Conservation (phyloP, 1,140 invertebrate genomes). For the Calycopis cecrops region DNA sequence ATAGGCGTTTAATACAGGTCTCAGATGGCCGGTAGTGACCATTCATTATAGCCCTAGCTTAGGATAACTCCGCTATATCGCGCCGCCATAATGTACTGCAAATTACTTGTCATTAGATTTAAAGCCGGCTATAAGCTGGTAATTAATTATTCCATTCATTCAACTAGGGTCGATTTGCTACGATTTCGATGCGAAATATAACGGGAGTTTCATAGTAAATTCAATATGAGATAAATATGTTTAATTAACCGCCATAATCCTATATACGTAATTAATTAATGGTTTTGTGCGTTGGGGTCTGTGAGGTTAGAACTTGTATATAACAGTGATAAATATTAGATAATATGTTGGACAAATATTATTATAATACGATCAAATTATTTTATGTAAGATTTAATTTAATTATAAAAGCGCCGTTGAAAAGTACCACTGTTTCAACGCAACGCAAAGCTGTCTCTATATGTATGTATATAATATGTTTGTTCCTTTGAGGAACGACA, state of each 20-base stretch:
- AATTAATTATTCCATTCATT: constrained; percentile 45
- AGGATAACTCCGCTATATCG: constrained; percentile 57
- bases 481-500: too few species aligned
- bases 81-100: constrained; percentile 50
- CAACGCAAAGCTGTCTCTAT: too few species aligned
- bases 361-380: too few species aligned
- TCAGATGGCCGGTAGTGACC: constrained; percentile 56
- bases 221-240: constrained; percentile 15
- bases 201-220: constrained; percentile 3
- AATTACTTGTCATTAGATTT: constrained; percentile 59
- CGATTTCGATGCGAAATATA: constrained; percentile 6
- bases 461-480: too few species aligned
- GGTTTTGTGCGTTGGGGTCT: constrained; percentile 1
- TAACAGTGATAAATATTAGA: too few species aligned
- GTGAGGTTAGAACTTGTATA: too few species aligned
- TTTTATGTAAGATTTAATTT: too few species aligned
- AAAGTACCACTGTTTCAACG: too few species aligned
- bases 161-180: constrained; percentile 8
- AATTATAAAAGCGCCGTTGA: too few species aligned
- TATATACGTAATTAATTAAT: constrained; percentile 1
- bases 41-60: constrained; percentile 58
- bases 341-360: too few species aligned
- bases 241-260: constrained; percentile 1
- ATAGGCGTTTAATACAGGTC: constrained; percentile 29
- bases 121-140: constrained; percentile 41